These are phyloP conservation scores for Cheilosia soror DNA, from an alignment of 2,888 invertebrate species.

Conservation along the genomic window DNA sequence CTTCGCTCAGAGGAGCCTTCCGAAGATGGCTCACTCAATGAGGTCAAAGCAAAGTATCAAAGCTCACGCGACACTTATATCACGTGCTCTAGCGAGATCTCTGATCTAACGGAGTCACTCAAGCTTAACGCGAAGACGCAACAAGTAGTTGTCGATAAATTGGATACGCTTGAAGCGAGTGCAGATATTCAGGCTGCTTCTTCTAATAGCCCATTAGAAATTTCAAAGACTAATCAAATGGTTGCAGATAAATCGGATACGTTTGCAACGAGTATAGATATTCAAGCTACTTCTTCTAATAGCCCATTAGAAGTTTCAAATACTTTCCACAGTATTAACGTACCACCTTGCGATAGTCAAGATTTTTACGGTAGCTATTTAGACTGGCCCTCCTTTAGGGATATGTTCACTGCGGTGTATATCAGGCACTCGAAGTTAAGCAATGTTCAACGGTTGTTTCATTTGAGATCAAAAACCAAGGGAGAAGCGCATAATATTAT, in stretches of 20 bases:
- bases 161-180: neutral
- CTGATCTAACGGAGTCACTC: slow-evolving; percentile 4
- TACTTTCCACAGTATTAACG: slow-evolving; percentile 4
- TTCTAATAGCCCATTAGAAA: no score
- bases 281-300: no score
- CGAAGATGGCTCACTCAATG: neutral
- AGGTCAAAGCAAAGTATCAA: slow-evolving; percentile 13
- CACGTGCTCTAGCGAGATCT: slow-evolving; percentile 5
- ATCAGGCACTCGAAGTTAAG: slow-evolving; percentile 24
- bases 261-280: no score
- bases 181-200: no score
- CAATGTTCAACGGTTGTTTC: slow-evolving; percentile 21
- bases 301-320: neutral
- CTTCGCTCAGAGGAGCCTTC: neutral
- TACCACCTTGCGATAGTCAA: slow-evolving; percentile 42
- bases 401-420: slow-evolving; percentile 56
- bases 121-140: neutral
- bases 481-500: slow-evolving; percentile 30
- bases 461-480: slow-evolving; percentile 15
- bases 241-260: no score
- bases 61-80: slow-evolving; percentile 9
- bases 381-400: slow-evolving; percentile 50
- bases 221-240: no score
- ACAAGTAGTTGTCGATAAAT: neutral
- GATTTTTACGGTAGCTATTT: slow-evolving; percentile 40